A percentile compares a stretch with the other conserved stretches of the same genome.
Conservation (phyloP, 2,113 vertebrate genomes). For the Nematolebias whitei region DNA sequence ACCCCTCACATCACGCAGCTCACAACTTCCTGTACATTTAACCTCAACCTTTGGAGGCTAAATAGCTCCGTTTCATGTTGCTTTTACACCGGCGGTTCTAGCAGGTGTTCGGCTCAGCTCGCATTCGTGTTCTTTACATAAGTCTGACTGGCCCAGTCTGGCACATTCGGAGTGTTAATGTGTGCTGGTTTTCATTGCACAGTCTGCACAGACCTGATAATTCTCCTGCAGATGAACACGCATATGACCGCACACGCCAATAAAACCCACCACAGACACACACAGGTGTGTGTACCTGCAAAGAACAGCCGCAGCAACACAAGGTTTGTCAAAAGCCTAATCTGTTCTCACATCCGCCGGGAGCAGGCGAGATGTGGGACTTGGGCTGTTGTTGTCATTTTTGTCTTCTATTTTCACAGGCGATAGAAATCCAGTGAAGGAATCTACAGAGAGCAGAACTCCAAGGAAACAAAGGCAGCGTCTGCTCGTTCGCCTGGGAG, state of each 20-base stretch:
- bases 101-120: constrained; percentile 47
- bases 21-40: constrained; percentile 59
- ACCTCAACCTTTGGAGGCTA: constrained; percentile 58
- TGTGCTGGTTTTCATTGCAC: background rate
- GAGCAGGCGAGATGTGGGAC: constrained; percentile 46
- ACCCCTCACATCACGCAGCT: constrained; percentile 29
- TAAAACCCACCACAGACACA: constrained; percentile 14
- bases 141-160: constrained; percentile 26
- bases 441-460: constrained; percentile 36
- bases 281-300: constrained; percentile 34
- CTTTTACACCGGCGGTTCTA: constrained; percentile 31
- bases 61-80: constrained; percentile 41
- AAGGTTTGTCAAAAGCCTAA: constrained; percentile 60
- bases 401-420: constrained; percentile 58
- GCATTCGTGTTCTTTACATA: constrained; percentile 31
- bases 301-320: constrained; percentile 47
- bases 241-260: constrained; percentile 27
- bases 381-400: constrained; percentile 57
- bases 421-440: constrained; percentile 46
- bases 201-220: constrained; percentile 26
- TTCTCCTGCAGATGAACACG: constrained; percentile 35
- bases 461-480: constrained; percentile 47
- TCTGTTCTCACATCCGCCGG: constrained; percentile 51
- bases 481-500: constrained; percentile 23
- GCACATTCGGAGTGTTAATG: constrained; percentile 17